Base-by-base conservation (phyloP, 2,797 vertebrate genomes). In the Neostethus bicornis region DNA sequence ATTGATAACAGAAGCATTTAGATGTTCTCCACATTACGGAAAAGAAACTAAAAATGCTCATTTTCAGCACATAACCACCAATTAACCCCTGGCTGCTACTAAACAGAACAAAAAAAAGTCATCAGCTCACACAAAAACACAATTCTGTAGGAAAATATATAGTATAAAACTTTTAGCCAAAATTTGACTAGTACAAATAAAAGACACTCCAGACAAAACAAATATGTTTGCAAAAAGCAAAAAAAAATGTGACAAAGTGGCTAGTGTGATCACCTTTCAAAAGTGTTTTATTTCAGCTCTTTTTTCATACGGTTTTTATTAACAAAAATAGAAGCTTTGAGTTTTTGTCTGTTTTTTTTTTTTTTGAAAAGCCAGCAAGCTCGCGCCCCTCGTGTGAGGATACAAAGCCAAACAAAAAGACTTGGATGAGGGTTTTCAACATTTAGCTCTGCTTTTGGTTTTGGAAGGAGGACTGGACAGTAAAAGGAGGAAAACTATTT, bases 261-360 rank as follows among this genome's bases (percentile, higher is more conserved):
- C 91, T 87, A 87, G 87, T 86, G 84, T 90, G 80, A 86, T 86
- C 77, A 83, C 89, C 78, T 83, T 90, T 87, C 76, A 85, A 79
- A 37, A 80, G 75, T 80, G 80, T 90, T 89, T 92, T 80, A 78
- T 88, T 90, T 90, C 51, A 61, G 73, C 82, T 74, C 56, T 75
- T 80, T n/a, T 76, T 81, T 83, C 45, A 80, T 89, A 57, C 78
- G 80, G 46, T 51, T 90, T 92, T 92, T 90, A 78, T 89, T 92
- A 92, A 92, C 91, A 93, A 93, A 92, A 92, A 92, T 92, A 93
- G 83, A 92, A 91, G 83, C 87, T 92, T 91, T 90, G 80, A 90
- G 79, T 90, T 79, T 86, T n/a, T n/a, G n/a, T n/a, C n/a, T n/a
- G n/a, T n/a, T n/a, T n/a, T n/a, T n/a, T n/a, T n/a, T n/a, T n/a